Evolutionary conservation across 2,888 invertebrate species (phyloP).

Genomic region (Cephonodes hylas): DNA sequence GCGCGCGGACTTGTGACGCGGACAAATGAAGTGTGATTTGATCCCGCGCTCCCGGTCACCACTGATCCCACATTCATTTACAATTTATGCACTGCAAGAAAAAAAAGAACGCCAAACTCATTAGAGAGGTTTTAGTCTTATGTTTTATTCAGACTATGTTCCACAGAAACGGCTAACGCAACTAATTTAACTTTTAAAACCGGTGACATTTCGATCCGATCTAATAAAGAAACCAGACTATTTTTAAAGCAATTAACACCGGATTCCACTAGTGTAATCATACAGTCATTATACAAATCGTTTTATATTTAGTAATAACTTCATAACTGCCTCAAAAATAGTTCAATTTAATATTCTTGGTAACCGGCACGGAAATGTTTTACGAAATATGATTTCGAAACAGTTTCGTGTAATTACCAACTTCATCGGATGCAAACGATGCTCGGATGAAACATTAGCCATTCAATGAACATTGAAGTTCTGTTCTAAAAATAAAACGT

Average conservation of each 20-base stretch:
- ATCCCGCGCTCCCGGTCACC: slow-evolving; percentile 59
- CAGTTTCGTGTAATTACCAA: not conserved
- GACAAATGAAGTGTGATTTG: slow-evolving; percentile 80
- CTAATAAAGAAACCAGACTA: slow-evolving; percentile 49
- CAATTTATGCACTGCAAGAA: slow-evolving; percentile 72
- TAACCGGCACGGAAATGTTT: not conserved
- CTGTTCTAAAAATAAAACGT: not conserved
- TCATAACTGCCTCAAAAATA: not conserved
- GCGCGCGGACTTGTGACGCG: slow-evolving; percentile 59
- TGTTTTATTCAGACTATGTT: slow-evolving; percentile 72
- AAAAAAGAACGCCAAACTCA: slow-evolving; percentile 68
- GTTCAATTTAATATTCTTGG: not conserved
- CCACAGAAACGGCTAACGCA: slow-evolving; percentile 61
- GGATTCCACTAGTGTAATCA: slow-evolving; percentile 30
- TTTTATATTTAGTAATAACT: not conserved
- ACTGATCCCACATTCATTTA: slow-evolving; percentile 67
- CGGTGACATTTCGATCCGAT: slow-evolving; percentile 65
- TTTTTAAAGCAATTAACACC: slow-evolving; percentile 50
- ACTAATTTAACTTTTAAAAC: slow-evolving; percentile 76
- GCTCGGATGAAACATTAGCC: not conserved
- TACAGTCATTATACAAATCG: not conserved
- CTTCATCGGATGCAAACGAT: not conserved
- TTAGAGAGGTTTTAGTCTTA: slow-evolving; percentile 70
- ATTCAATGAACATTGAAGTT: not conserved
- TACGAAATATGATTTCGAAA: not conserved